Conservation (phyloP, 2,888 invertebrate genomes). For the Lasioglossum pauxillum region DNA sequence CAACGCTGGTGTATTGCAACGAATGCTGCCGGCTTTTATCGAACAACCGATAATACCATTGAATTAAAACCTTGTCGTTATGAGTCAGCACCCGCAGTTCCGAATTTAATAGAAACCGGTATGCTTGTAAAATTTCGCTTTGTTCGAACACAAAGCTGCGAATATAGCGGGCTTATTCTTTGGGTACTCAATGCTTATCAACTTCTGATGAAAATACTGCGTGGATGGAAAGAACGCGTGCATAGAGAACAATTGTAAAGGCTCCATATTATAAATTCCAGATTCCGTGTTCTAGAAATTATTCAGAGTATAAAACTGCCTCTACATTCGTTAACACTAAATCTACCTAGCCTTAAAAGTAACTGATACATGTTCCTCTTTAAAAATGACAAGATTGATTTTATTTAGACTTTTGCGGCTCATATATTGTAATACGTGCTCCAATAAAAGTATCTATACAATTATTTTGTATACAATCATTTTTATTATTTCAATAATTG, state of each 20-base stretch:
- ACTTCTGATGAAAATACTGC: neutral
- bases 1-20: neutral
- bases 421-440: too few relatives aligned
- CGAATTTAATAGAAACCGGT: neutral
- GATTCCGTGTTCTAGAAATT: neutral
- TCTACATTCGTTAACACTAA: neutral
- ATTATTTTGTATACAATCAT: too few relatives aligned
- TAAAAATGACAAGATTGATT: too few relatives aligned
- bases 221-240: neutral
- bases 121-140: neutral
- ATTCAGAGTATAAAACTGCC: neutral
- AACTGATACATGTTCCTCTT: too few relatives aligned
- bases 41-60: neutral
- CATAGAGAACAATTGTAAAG: neutral
- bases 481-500: too few relatives aligned
- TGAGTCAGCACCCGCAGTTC: neutral
- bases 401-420: too few relatives aligned
- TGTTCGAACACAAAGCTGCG: neutral
- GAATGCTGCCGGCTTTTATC: neutral
- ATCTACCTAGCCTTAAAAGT: too few relatives aligned
- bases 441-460: too few relatives aligned
- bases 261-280: neutral
- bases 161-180: neutral
- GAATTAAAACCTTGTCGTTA: neutral
- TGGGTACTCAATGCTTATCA: neutral